phyloP scores from a whole-genome alignment of 2,888 invertebrate genomes.

The Yponomeuta malinellus region DNA sequence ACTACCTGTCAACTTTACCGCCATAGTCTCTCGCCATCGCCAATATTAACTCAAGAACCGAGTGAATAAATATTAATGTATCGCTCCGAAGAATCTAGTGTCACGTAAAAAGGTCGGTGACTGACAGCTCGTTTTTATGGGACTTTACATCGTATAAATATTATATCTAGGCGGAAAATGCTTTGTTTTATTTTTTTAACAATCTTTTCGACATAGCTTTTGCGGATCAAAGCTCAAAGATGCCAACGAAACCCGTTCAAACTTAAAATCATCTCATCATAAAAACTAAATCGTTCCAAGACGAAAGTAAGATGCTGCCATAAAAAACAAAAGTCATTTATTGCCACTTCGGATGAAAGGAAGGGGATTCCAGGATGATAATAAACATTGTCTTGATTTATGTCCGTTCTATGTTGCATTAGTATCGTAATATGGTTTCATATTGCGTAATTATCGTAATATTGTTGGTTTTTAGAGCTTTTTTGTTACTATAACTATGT shows the following conservation, averaged over 20 bases:
- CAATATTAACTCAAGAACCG: not conserved
- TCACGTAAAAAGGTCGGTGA: not conserved
- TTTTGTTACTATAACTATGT: too few relatives aligned
- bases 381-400: slow-evolving; percentile 6
- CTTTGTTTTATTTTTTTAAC: not conserved
- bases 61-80: not conserved
- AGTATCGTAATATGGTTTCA: not conserved
- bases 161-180: not conserved
- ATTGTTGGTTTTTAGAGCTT: too few relatives aligned
- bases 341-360: slow-evolving; percentile 10
- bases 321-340: slow-evolving; percentile 6
- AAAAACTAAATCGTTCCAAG: not conserved
- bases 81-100: not conserved
- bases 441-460: not conserved
- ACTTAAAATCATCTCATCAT: not conserved
- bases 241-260: slow-evolving; percentile 3
- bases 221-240: not conserved
- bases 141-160: not conserved
- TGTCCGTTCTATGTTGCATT: not conserved
- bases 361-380: not conserved
- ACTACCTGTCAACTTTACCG: not conserved
- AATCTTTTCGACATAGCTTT: not conserved
- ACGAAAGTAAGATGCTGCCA: not conserved
- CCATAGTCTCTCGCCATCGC: not conserved
- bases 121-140: not conserved